phyloP scores from a whole-genome alignment of 1,140 invertebrate genomes.

The Drosophila sucinea region DNA sequence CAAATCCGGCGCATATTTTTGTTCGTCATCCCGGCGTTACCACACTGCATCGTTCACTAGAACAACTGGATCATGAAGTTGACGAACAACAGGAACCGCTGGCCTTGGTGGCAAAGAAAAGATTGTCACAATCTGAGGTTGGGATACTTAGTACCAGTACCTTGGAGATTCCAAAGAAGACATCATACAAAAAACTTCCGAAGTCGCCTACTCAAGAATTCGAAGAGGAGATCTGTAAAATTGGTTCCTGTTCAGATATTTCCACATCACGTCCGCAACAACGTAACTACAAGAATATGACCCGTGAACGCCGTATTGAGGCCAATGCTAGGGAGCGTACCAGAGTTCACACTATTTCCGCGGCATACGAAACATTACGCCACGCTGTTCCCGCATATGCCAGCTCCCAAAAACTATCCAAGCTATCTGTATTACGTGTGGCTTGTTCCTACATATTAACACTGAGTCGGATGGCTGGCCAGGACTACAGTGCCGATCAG shows the following conservation, averaged over 20 bases:
- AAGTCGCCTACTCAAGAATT: slow-evolving; percentile 23
- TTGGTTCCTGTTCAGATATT: slow-evolving; percentile 5
- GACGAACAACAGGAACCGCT: slow-evolving; percentile 74
- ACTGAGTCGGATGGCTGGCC: slow-evolving; percentile 87
- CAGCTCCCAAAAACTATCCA: slow-evolving; percentile 96
- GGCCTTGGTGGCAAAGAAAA: slow-evolving; percentile 59
- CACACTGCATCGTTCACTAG: slow-evolving; percentile 58
- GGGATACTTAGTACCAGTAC: background rate
- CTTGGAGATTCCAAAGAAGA: slow-evolving; percentile 22
- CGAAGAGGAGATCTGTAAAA: slow-evolving; percentile 41
- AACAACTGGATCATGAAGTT: slow-evolving; percentile 46
- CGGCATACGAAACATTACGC: slow-evolving; percentile 95
- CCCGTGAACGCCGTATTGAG: slow-evolving; percentile 94
- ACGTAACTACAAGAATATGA: slow-evolving; percentile 98
- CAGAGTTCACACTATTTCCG: slow-evolving; percentile 96
- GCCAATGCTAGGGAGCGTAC: slow-evolving; percentile 96
- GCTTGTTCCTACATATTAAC: slow-evolving; percentile 96
- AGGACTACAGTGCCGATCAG: slow-evolving; percentile 85
- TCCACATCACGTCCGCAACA: slow-evolving; percentile 85
- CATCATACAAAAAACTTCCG: slow-evolving; percentile 22
- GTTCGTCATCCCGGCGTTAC: slow-evolving; percentile 83
- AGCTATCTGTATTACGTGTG: slow-evolving; percentile 94
- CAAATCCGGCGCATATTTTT: slow-evolving; percentile 80
- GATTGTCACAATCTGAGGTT: slow-evolving; percentile 1
- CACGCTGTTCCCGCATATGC: slow-evolving; percentile 94